Base-by-base conservation (phyloP, 2,113 vertebrate genomes). In the Limnothrissa miodon region DNA sequence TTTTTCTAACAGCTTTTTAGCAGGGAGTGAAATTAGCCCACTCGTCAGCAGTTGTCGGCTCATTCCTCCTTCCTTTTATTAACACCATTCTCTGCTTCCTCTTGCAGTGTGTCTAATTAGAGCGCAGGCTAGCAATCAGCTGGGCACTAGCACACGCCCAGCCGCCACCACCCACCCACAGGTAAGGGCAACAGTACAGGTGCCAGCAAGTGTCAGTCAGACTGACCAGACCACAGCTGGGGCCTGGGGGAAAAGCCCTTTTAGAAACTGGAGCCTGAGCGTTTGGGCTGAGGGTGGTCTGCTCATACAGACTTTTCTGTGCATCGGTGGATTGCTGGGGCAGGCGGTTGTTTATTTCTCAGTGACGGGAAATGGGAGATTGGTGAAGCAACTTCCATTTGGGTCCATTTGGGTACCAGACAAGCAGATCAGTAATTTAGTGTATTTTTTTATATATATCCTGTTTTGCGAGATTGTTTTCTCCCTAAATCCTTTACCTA, bases 181-280 rank as follows among this genome's bases (percentile, higher is more conserved):
- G 39, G 51, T 17, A 84, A 23, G 29, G 82, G 21, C 29, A 44
- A 51, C 23, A 19, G n/a, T 62, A 29, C 25, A 62, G 59, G 19
- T 56, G 51, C 51, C 59, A 56, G 53, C 53, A 5, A 29, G 59
- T 1, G 25, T 62, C 59, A 62, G 59, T 62, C n/a, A 29, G 59
- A 62, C n/a, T 25, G 59, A 62, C 59, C 59, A 62, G 59, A 62
- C 59, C 59, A 62, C 59, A 62, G 59, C 59, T 62, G 59, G 59
- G 8, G 59, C n/a, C 59, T 62, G 59, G 59, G 7, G 59, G n/a
- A n/a, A 62, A 29, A 62, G 25, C n/a, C 25, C 25, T 62, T 29
- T 25, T n/a, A 1, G 59, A 62, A 62, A 29, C 6, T 56, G 23
- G 8, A 56, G 53, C n/a, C 19, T 56, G 53, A 56, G 53, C 23